Evolutionary conservation across 2,888 invertebrate species (phyloP).

Genomic region (Brachypterus glaber): DNA sequence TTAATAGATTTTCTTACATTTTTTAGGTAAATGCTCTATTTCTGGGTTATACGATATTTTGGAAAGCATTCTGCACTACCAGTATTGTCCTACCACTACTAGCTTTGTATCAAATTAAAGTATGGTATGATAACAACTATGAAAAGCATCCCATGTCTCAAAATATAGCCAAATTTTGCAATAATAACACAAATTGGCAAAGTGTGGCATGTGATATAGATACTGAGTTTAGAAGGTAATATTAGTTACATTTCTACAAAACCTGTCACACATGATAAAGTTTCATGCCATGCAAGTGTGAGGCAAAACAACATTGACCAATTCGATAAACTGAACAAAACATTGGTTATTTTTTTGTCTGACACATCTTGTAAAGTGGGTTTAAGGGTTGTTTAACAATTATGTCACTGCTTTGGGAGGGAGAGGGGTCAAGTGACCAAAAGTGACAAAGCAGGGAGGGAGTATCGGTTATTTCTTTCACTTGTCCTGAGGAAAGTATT

Average conservation of each 20-base stretch:
- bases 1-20: conserved; percentile 5
- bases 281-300: too few relatives aligned
- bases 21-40: conserved; percentile 17
- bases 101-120: conserved; percentile 45
- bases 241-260: conserved; percentile 12
- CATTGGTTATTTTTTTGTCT: too few relatives aligned
- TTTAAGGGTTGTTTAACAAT: not conserved
- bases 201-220: conserved; percentile 63
- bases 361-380: too few relatives aligned
- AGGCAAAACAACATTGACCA: too few relatives aligned
- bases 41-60: conserved; percentile 7
- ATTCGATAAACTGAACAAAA: conserved; percentile 3
- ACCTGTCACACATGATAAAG: too few relatives aligned
- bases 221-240: conserved; percentile 63
- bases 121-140: conserved; percentile 64
- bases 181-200: conserved; percentile 56
- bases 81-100: conserved; percentile 46
- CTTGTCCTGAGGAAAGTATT: too few relatives aligned
- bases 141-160: conserved; percentile 65
- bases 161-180: conserved; percentile 53
- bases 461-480: too few relatives aligned
- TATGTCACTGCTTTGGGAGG: conserved; percentile 8
- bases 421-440: too few relatives aligned
- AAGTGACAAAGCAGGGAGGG: too few relatives aligned
- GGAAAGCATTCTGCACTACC: conserved; percentile 30